Conservation (phyloP, 2,113 vertebrate species). For the Hippocampus zosterae region DNA sequence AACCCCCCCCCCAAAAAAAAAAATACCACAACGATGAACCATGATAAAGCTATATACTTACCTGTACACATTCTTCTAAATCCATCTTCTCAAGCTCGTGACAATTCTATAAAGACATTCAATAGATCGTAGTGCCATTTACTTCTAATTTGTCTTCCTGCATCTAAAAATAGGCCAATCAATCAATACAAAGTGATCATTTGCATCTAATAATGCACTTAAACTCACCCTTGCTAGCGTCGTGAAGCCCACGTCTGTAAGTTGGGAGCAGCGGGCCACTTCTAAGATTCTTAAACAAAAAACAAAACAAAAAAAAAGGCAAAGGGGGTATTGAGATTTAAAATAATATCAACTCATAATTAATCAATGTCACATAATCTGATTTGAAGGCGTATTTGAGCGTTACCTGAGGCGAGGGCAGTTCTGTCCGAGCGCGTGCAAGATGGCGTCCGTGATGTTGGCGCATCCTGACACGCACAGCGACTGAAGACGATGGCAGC, state of each 20-base stretch:
- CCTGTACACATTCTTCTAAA: slow-evolving; percentile 98
- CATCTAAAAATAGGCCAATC: background rate
- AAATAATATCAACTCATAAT: slow-evolving; percentile 4
- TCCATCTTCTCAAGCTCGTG: slow-evolving; percentile 99
- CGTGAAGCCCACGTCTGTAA: slow-evolving; percentile 95
- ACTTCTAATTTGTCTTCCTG: background rate
- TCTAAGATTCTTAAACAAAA: slow-evolving; percentile 89
- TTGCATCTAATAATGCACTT: background rate
- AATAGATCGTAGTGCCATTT: background rate
- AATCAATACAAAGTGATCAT: background rate
- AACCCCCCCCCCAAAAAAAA: too few relatives aligned
- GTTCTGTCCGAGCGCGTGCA: slow-evolving; percentile 95
- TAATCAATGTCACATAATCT: background rate
- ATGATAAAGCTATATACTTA: slow-evolving; percentile 46
- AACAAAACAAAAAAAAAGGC: slow-evolving; percentile 39
- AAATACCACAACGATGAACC: too few relatives aligned
- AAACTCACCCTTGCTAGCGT: slow-evolving; percentile 89
- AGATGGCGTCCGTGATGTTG: slow-evolving; percentile 96
- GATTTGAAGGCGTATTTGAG: background rate
- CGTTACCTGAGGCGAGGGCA: slow-evolving; percentile 90
- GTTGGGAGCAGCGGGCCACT: slow-evolving; percentile 94
- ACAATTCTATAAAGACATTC: slow-evolving; percentile 80
- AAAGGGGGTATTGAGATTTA: background rate
- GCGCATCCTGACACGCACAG: slow-evolving; percentile 95
- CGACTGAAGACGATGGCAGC: slow-evolving; percentile 93